Evolutionary conservation across 1,140 invertebrate genomes (phyloP), one percentile per base, ranked within the genome.

Genomic region (Drosophila carrolli): DNA sequence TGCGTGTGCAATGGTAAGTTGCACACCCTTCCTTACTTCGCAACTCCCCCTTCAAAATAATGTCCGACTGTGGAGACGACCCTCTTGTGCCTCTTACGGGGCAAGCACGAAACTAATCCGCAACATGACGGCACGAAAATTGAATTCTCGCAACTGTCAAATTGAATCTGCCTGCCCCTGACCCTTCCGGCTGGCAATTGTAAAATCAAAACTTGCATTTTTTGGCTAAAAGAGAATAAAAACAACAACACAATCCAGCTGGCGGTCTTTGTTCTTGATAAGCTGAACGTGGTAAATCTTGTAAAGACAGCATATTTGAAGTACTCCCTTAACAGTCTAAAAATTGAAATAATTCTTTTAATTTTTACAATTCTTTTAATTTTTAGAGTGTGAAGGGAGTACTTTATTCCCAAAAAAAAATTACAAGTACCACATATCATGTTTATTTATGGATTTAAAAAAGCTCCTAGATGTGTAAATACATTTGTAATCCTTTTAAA

Each of bases 111-210:
- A 89, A 84, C 84, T 89, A 89, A 89, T 89, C 84, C 84, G 73
- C 84, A 89, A 89, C 84, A 89, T 89, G 84, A 76, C 75, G 84
- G 81, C 84, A 89, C 84, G 84, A 89, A 89, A 89, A 89, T 89
- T 89, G 84, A 89, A 89, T 89, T 89, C 84, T 73, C 77, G 81
- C 84, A 89, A 89, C 84, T 89, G 84, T 89, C 84, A 89, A 89
- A 89, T 89, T 89, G 84, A 89, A 84, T 89, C 81, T 84, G 61
- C 68, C 73, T 51, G 48, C 37, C 14, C 73, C 57, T 19, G 56
- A 13, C 46, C 50, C 47, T 53, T 37, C 7, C 7, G 23, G 13
- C 19, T 6, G 9, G n/a, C 44, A 16, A 38, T 43, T 58, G 57
- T 70, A 32, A 71, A 81, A 83, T 83, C 81, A 80, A 63, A 66